Base-by-base conservation (phyloP, 2,113 vertebrate species). In the Anseranas semipalmata region DNA sequence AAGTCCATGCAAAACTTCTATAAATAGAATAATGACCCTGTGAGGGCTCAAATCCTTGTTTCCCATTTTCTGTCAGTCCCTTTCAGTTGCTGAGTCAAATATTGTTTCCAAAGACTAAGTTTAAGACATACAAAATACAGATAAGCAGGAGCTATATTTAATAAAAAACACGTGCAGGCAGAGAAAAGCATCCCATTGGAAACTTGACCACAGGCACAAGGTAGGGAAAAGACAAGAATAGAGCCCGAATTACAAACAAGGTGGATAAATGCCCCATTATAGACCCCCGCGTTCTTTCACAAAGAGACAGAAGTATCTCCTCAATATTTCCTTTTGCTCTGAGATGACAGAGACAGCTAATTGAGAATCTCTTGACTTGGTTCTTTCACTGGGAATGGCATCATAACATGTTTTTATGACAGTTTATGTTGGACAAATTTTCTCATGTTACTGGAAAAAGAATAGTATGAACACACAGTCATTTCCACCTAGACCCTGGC, bases 391-490 rank as follows among this genome's bases (percentile, higher is more conserved):
- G 78, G 43, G 45, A 93, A 86, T 27, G 85, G 63, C 35, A 83
- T 33, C 27, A 7, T 32, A 95, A 63, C 81, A 77, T 83, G 79
- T 20, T 80, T 94, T 91, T 71, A 92, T 63, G 67, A 76, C 76
- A 55, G 55, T 91, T 89, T 94, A 75, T 79, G 83, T 89, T 73
- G 90, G 65, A 96, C 92, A 97, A 84, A 89, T 5, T 90, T 88
- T 91, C 85, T 97, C 33, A 22, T 33, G 88, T 95, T 97, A 93
- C 97, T 95, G 87, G 90, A 87, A 96, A 96, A 85, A 45, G 81
- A 93, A 77, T 11, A 93, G 65, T 5, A 75, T 3, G 94, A 96
- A 70, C 87, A 84, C 48, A 53, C 22, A 72, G 75, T 17, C 63
- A 58, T 78, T 96, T 95, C 89, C 81, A 93, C 83, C 79, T 85